phyloP scores from a whole-genome alignment of 2,113 vertebrate genomes.

The Emydocephalus ijimae region DNA sequence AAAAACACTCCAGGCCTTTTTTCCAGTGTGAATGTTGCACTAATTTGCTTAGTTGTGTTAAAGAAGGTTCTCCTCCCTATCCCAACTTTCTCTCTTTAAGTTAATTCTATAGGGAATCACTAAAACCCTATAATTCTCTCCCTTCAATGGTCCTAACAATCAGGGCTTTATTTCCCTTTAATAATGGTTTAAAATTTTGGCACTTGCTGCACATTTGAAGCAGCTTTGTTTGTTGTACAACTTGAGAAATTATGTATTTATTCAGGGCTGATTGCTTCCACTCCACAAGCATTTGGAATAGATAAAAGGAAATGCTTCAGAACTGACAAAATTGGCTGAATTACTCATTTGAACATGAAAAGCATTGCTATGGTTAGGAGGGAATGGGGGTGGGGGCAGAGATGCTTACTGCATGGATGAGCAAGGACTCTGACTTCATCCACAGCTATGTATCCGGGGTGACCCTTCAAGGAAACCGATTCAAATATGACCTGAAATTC shows the following conservation, averaged over 20 bases:
- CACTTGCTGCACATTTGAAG: slow-evolving; percentile 35
- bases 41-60: slow-evolving; percentile 51
- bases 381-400: slow-evolving; percentile 17
- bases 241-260: slow-evolving; percentile 46
- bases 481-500: slow-evolving; percentile 93
- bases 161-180: slow-evolving; percentile 50
- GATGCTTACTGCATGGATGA: slow-evolving; percentile 90
- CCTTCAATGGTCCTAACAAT: slow-evolving; percentile 56
- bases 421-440: slow-evolving; percentile 94
- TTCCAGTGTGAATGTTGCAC: slow-evolving; percentile 44
- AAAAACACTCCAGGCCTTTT: slow-evolving; percentile 41
- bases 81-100: slow-evolving; percentile 34
- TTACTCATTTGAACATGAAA: background rate
- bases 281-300: slow-evolving; percentile 47
- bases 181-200: slow-evolving; percentile 52
- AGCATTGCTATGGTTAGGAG: background rate
- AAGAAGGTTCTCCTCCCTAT: background rate
- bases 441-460: slow-evolving; percentile 91
- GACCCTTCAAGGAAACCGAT: slow-evolving; percentile 89
- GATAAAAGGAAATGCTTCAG: slow-evolving; percentile 39
- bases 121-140: slow-evolving; percentile 51
- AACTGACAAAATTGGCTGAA: slow-evolving; percentile 23
- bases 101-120: slow-evolving; percentile 46
- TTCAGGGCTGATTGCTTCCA: slow-evolving; percentile 51
- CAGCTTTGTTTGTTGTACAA: slow-evolving; percentile 42